These are phyloP conservation scores for Syritta pipiens DNA, from an alignment of 2,888 invertebrate genomes.

Conservation along the genomic window DNA sequence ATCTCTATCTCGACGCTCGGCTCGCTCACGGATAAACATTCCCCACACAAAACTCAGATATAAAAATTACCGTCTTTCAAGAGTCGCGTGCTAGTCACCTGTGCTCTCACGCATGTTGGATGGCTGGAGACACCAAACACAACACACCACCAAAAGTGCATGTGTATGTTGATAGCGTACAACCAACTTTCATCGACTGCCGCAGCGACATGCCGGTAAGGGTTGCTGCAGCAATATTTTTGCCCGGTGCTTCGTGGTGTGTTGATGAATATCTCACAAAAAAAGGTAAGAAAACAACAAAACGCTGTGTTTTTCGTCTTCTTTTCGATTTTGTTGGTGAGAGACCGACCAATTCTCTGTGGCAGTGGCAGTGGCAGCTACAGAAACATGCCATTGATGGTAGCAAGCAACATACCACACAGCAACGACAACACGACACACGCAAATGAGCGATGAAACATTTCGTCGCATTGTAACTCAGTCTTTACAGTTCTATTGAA, in stretches of 20 bases:
- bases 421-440: conserved; percentile 16
- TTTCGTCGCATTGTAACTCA: conserved; percentile 64
- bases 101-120: conserved; percentile 40
- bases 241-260: conserved; percentile 1
- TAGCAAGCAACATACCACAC: conserved; percentile 8
- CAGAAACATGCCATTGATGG: background rate
- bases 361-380: conserved; percentile 7
- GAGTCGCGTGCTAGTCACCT: conserved; percentile 61
- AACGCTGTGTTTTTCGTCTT: no score
- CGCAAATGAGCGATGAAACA: conserved; percentile 46
- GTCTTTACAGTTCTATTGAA: conserved; percentile 76
- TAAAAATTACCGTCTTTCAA: conserved; percentile 3
- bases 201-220: conserved; percentile 27
- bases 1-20: no score
- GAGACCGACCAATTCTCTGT: no score
- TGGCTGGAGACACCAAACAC: conserved; percentile 5
- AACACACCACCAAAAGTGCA: conserved; percentile 4
- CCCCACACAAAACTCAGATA: no score
- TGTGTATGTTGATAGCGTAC: conserved; percentile 31
- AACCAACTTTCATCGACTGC: conserved; percentile 32
- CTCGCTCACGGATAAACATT: no score
- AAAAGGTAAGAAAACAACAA: no score
- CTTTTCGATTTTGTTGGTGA: conserved; percentile 6
- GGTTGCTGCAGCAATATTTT: no score
- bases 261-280: conserved; percentile 35